Base-by-base conservation (phyloP, 2,113 vertebrate species). In the Dicaeum eximium region DNA sequence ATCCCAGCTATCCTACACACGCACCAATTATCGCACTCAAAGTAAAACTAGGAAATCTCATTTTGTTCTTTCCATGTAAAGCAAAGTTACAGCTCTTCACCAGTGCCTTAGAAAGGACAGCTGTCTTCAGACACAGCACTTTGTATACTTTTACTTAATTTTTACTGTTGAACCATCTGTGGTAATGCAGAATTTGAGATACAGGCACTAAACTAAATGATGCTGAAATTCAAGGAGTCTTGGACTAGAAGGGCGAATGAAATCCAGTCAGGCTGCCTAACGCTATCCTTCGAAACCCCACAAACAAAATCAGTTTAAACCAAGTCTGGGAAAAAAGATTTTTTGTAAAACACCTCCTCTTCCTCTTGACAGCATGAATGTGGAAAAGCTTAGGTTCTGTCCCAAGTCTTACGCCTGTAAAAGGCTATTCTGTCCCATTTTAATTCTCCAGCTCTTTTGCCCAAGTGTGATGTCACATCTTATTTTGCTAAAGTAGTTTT, bases 21-120 rank as follows among this genome's bases (percentile, higher is more conserved):
- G 0, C 0, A 0, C 40, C 50, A 61, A 20, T 61, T 66, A 84
- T 1, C 0, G 0, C 30, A 18, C 23, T 56, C 28, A 31, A 67
- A 69, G 48, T 50, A 67, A 61, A 94, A 51, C 44, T 8, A 48
- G 19, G 38, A 30, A 57, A 92, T 75, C 61, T 81, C 20, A n/a
- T 42, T 71, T 66, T 16, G 7, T 7, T 77, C 33, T 20, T 57
- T 33, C 47, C 28, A 28, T 1, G 7, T 30, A 90, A 85, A 88
- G 35, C 53, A 42, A 77, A 85, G 45, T 33, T 42, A 74, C 23
- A 70, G 44, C 33, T 90, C 53, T 42, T 56, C 48, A 38, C 3
- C 2, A 3, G 40, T 7, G 18, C 51, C 45, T 88, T 20, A 60
- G 13, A 78, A 80, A 92, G 23, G 50, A 54, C 42, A 86, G 42